Base-by-base conservation (phyloP, 2,797 vertebrate species). In the Nyctibius grandis region DNA sequence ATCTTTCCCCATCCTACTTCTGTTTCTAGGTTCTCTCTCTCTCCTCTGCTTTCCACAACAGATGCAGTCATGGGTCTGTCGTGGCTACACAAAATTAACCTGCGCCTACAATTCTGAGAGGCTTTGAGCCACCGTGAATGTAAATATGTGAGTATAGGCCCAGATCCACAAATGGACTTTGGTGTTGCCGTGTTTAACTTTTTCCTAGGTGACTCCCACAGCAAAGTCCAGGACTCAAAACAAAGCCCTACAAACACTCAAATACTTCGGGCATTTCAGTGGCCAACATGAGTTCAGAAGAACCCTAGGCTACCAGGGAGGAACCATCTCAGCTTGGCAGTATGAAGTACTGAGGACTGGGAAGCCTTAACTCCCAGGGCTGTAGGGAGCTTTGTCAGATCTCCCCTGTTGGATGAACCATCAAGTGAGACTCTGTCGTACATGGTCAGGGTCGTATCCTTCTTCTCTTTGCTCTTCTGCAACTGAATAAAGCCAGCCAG, bases 401-500 rank as follows among this genome's bases (percentile, higher is more conserved):
- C 26, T 79, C 5, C 1, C 33, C 33, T 36, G 9, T 5, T 25
- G 14, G 15, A 50, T 67, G 38, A 63, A 56, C 42, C 7, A 50
- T 38, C 22, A 25, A 31, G 40, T 33, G 15, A 93, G 59, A 15
- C 25, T 25, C 25, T 25, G 15, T 42, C 26, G n/a, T 25, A 25
- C 0, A 0, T 54, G 67, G 59, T 50, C 56, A 77, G 75, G 38
- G 47, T 47, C 4, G 1, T 38, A 68, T 44, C 45, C 18, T 48
- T 53, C 56, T 85, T 61, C 56, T 86, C 51, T 42, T 65, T 44
- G 54, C 56, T 63, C 31, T 68, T 72, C 74, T 64, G 67, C 0
- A 0, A n/a, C 28, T 68, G 56, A 77, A 44, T 54, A 54, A 89
- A 91, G 47, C 21, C 73, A 88, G 47, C 19, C 69, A 65, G 47